A percentile compares a stretch with the other conserved stretches of the same genome.
phyloP scores from a whole-genome alignment of 2,113 vertebrate genomes.

The Sander lucioperca region DNA sequence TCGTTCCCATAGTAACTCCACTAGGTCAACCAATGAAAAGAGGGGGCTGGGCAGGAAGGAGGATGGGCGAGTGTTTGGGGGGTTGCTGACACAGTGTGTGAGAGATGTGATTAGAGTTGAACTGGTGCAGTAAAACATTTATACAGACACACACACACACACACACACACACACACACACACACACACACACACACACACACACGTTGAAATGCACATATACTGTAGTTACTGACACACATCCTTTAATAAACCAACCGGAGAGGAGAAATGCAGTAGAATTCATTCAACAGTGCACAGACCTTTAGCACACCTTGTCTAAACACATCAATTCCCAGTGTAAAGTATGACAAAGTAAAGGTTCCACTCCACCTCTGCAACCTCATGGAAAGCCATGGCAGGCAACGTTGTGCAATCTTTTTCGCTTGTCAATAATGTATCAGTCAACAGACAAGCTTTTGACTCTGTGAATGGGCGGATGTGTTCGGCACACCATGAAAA shows the following conservation, averaged over 20 bases:
- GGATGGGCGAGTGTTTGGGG: slow-evolving; percentile 49
- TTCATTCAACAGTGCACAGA: not conserved
- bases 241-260: not conserved
- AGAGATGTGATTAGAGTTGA: slow-evolving; percentile 58
- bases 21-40: slow-evolving; percentile 87
- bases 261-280: not conserved
- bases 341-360: not conserved
- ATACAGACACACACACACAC: slow-evolving; percentile 1
- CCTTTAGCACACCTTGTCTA: not conserved
- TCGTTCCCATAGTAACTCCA: slow-evolving; percentile 86
- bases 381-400: not conserved
- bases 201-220: slow-evolving; percentile 3
- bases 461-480: not conserved
- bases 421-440: slow-evolving; percentile 57
- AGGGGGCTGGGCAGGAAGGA: slow-evolving; percentile 78
- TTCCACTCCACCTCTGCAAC: not conserved
- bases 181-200: not conserved
- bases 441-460: slow-evolving; percentile 5
- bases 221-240: not conserved
- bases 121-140: slow-evolving; percentile 51
- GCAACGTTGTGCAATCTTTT: slow-evolving; percentile 17
- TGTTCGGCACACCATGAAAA: not conserved
- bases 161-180: not conserved
- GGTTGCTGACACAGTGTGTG: slow-evolving; percentile 49
- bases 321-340: not conserved